Conservation (phyloP, 2,888 invertebrate species). For the Tiliacea citrago region DNA sequence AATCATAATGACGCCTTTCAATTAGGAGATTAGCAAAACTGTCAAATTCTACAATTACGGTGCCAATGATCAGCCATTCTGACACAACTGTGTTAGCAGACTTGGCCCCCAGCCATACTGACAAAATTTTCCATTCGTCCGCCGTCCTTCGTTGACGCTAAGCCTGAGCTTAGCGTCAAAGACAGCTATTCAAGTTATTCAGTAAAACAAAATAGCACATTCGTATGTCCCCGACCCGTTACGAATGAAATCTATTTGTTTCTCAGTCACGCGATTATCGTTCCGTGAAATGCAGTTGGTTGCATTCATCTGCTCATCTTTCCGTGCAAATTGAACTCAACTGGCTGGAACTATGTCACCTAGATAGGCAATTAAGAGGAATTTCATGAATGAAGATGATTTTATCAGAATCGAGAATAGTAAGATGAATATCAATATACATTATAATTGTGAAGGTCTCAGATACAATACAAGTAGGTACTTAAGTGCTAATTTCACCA, state of each 20-base stretch:
- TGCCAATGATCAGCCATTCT: no score
- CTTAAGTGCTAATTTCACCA: no score
- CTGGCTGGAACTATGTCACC: conserved; percentile 25
- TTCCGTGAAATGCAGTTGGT: not conserved
- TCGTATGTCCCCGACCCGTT: not conserved
- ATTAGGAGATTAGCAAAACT: no score
- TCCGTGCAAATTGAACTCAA: conserved; percentile 30
- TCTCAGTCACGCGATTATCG: not conserved
- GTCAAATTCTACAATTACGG: no score
- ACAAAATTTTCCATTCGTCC: no score
- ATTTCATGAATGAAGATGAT: conserved; percentile 21
- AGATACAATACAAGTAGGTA: not conserved
- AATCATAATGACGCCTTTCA: no score
- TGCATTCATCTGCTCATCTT: not conserved
- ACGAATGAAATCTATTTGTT: not conserved
- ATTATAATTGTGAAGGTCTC: no score
- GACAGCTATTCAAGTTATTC: not conserved
- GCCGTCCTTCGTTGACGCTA: no score
- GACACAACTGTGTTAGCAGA: no score
- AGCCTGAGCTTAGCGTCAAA: no score
- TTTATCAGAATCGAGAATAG: not conserved
- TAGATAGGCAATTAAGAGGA: conserved; percentile 16
- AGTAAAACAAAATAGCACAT: not conserved
- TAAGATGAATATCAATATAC: not conserved
- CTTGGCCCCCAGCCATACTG: no score